Evolutionary conservation across 1,140 invertebrate species (phyloP).

Genomic region (fruit fly (Drosophila melanogaster)): DNA sequence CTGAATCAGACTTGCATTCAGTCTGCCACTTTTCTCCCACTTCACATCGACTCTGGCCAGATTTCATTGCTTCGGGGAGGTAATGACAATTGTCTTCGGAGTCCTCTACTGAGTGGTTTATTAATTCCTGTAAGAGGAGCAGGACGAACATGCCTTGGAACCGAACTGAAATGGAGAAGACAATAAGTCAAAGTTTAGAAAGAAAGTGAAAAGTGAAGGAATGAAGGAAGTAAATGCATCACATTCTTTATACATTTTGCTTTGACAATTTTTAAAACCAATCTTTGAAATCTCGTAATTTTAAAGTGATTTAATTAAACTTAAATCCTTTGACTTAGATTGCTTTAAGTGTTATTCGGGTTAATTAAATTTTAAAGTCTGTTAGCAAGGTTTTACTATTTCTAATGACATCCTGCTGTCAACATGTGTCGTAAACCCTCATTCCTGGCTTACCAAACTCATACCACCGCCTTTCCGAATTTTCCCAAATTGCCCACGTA

Average conservation of each 20-base stretch:
- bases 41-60: neutral
- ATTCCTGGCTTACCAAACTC: constrained; percentile 16
- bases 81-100: constrained; percentile 61
- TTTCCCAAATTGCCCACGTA: constrained; percentile 54
- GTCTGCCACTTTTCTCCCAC: neutral
- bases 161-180: constrained; percentile 6
- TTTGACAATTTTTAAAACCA: too few relatives aligned
- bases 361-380: constrained; percentile 41
- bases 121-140: constrained; percentile 24
- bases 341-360: neutral
- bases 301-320: too few relatives aligned
- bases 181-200: constrained; percentile 18
- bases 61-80: constrained; percentile 37
- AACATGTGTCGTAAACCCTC: constrained; percentile 64
- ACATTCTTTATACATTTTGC: too few relatives aligned
- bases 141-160: neutral
- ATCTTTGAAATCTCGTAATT: too few relatives aligned
- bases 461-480: neutral
- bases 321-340: too few relatives aligned
- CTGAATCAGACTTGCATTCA: constrained; percentile 32
- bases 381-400: neutral
- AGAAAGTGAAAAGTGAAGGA: neutral
- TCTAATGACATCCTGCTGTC: constrained; percentile 45
- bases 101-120: constrained; percentile 27
- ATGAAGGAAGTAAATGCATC: too few relatives aligned